Evolutionary conservation across 2,113 vertebrate genomes (phyloP), one percentile per base, ranked within the genome.

Genomic region (Cyrtonyx montezumae): DNA sequence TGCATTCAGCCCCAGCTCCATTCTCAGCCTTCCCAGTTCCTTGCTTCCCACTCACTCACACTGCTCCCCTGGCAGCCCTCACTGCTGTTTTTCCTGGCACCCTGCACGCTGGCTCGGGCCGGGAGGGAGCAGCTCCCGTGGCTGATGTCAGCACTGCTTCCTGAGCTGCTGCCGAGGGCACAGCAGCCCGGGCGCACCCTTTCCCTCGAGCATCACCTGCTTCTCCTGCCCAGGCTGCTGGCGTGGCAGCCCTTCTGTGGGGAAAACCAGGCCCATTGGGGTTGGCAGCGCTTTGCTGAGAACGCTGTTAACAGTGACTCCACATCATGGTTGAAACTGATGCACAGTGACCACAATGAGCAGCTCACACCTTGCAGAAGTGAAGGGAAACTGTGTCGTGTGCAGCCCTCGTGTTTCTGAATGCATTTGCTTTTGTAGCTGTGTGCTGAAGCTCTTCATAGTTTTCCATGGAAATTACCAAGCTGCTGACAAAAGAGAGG

Each of bases 231-330:
- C 0, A 1, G 40, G 3, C 40, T 56, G 42, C 75, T 0, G 1
- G 70, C 37, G 51, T 13, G 5, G 67, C 84, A 56, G 48, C 79
- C 63, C 43, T 30, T 9, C 1, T 1, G 53, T 34, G 26, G 48
- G 48, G 21, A 77, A 67, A 14, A 23, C 19, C 7, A 11, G 30
- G 7, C 26, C 9, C 23, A 22, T 9, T 21, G 4, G 37, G 42
- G 3, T 28, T 79, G n/a, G 13, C 0, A 19, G 59, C 0, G 0
- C 0, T 76, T 59, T 86, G 74, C 71, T 61, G 45, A 2, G 3
- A 34, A 49, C 0, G 0, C 7, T 65, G 89, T 85, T 51, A 13
- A 1, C 0, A 0, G 56, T 0, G 1, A 19, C 17, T 62, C 74
- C 76, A 51, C 42, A 62, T 22, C 0, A 0, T 9, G 26, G 42